Conservation (phyloP, 2,113 vertebrate genomes). For the Scortum barcoo region DNA sequence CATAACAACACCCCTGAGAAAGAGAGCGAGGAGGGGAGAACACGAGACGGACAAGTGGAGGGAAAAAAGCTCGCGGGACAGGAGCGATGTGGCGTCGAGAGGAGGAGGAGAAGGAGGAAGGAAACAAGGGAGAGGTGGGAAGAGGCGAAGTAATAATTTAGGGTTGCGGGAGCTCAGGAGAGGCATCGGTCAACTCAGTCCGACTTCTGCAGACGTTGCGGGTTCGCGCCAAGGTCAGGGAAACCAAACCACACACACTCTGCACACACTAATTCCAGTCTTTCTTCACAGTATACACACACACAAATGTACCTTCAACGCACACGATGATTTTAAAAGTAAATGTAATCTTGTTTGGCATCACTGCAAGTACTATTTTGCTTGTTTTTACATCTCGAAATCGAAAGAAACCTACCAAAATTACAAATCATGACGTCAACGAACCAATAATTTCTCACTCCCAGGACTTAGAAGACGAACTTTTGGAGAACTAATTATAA, state of each 20-base stretch:
- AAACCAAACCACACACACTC: conserved; percentile 6
- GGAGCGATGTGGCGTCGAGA: conserved; percentile 26
- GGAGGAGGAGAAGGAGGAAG: conserved; percentile 31
- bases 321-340: not conserved
- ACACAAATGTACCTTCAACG: not conserved
- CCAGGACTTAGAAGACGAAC: no score
- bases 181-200: conserved; percentile 36
- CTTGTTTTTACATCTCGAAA: not conserved
- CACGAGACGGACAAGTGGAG: conserved; percentile 3
- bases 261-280: not conserved
- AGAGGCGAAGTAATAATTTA: conserved; percentile 64
- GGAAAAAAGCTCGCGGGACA: conserved; percentile 11
- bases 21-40: not conserved
- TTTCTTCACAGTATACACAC: not conserved
- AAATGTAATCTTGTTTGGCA: not conserved
- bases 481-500: not conserved
- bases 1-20: conserved; percentile 66
- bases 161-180: conserved; percentile 43
- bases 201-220: conserved; percentile 46
- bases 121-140: conserved; percentile 20
- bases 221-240: conserved; percentile 65
- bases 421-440: not conserved
- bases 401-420: conserved; percentile 20
- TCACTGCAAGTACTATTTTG: not conserved
- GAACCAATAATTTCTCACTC: not conserved